These are phyloP conservation scores for Acanthis flammea DNA, from an alignment of 2,797 vertebrate species.

Conservation along the genomic window DNA sequence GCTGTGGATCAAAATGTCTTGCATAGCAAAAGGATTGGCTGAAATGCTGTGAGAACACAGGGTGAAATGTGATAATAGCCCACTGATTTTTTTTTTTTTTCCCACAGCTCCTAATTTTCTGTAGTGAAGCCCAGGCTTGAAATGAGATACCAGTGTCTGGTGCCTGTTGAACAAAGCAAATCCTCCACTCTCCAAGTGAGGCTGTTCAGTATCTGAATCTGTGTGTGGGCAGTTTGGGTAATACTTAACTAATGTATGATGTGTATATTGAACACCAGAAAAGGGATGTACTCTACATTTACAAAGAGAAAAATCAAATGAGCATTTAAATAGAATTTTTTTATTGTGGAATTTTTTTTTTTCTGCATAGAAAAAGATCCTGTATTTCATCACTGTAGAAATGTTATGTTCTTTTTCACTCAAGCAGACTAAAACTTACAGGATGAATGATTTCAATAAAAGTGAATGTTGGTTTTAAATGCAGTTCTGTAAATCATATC, in stretches of 20 bases:
- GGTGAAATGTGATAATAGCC: background rate
- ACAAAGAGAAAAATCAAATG: rapidly evolving
- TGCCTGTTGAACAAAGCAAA: background rate
- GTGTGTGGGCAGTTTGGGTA: background rate
- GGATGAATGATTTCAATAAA: background rate
- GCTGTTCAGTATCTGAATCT: background rate
- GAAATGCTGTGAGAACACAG: background rate
- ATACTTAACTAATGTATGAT: background rate
- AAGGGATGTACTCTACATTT: background rate
- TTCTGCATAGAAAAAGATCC: background rate
- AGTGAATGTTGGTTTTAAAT: background rate
- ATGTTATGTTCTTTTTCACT: background rate
- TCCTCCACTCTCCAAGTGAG: background rate
- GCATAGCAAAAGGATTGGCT: background rate
- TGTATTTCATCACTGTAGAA: background rate
- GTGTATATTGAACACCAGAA: background rate
- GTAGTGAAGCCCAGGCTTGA: background rate
- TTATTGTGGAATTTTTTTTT: background rate
- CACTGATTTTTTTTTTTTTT: background rate
- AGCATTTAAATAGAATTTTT: background rate
- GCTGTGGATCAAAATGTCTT: background rate
- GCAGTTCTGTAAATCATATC: background rate
- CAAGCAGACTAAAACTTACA: background rate
- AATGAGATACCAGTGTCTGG: background rate
- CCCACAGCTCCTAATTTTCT: background rate